Evolutionary conservation across 2,888 invertebrate species (phyloP).

Genomic region (Tenthredo mesomela): DNA sequence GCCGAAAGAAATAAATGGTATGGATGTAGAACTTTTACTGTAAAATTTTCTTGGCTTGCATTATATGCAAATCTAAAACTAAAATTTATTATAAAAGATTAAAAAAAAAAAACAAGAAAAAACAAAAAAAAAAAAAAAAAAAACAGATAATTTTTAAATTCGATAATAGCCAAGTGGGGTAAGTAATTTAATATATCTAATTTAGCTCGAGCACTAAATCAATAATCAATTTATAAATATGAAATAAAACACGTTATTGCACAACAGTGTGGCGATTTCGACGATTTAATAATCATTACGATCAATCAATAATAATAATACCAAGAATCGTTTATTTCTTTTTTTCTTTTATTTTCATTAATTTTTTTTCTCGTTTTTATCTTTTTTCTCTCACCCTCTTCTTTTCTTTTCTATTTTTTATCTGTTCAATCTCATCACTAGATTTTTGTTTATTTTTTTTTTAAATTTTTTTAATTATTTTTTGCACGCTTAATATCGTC

Average conservation of each 20-base stretch:
- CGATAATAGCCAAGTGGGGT: neutral
- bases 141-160: slow-evolving; percentile 1
- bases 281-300: slow-evolving; percentile 10
- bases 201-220: neutral
- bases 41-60: slow-evolving; percentile 14
- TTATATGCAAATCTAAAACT: slow-evolving; percentile 20
- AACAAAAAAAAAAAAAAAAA: neutral
- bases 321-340: neutral
- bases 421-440: neutral
- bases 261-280: slow-evolving; percentile 29
- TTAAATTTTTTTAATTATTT: neutral
- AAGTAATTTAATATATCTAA: neutral
- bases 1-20: neutral
- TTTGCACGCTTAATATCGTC: neutral
- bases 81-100: slow-evolving; percentile 3
- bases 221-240: slow-evolving; percentile 10
- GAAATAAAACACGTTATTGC: slow-evolving; percentile 37
- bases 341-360: neutral
- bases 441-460: neutral
- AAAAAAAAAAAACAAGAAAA: neutral
- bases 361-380: neutral
- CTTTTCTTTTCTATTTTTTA: neutral
- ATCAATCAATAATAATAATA: slow-evolving; percentile 13
- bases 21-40: neutral
- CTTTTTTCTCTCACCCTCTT: neutral